Conservation (phyloP, 37 sponge, comb jelly and placozoan species). For the Theonella swinhoei region DNA sequence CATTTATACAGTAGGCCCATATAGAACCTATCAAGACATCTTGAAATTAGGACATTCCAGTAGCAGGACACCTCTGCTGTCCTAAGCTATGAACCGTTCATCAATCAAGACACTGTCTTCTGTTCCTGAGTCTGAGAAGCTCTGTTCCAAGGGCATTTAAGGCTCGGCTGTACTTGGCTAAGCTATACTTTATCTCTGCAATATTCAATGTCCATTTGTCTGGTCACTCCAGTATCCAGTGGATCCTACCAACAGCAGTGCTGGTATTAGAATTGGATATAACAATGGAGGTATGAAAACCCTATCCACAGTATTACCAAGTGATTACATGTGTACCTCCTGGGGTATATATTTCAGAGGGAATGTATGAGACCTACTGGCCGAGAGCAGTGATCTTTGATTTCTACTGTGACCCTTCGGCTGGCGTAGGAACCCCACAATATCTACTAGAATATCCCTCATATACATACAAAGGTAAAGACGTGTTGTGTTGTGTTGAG, state of each 20-base stretch:
- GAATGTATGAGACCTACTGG: neutral
- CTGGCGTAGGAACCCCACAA: conserved; percentile 1
- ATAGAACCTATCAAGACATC: neutral
- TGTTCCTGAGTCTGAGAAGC: too few relatives aligned
- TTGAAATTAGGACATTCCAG: too few relatives aligned
- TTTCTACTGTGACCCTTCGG: conserved; percentile 55
- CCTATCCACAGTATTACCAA: too few relatives aligned
- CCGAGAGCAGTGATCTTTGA: conserved; percentile 58
- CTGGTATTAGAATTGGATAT: conserved; percentile 71
- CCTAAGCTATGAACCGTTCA: too few relatives aligned
- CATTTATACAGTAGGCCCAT: neutral
- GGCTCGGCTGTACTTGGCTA: neutral
- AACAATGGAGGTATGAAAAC: conserved; percentile 71
- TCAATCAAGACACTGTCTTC: too few relatives aligned
- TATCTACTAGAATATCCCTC: conserved; percentile 46
- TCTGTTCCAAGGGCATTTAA: too few relatives aligned
- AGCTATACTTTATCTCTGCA: neutral
- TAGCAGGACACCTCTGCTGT: too few relatives aligned
- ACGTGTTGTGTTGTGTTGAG: neutral
- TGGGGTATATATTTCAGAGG: neutral
- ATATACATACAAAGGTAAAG: conserved; percentile 51
- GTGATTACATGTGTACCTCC: neutral
- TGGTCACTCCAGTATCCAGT: conserved; percentile 61
- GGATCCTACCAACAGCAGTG: conserved; percentile 46
- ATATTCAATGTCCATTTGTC: neutral